These are phyloP conservation scores for Diplodus sargus DNA, from an alignment of 2,797 vertebrate genomes.

Conservation along the genomic window DNA sequence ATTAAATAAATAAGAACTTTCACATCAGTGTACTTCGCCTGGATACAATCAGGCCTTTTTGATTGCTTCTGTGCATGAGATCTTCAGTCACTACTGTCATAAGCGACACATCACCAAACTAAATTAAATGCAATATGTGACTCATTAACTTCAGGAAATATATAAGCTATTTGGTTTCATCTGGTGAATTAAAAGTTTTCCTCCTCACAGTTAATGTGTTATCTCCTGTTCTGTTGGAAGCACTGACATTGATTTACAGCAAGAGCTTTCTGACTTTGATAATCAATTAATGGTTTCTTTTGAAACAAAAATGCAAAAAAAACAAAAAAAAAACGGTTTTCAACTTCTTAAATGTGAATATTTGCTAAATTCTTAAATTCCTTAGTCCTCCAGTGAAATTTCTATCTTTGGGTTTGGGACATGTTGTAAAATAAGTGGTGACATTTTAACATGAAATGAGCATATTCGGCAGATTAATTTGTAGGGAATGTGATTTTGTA, in stretches of 20 bases:
- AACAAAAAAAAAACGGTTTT: not conserved
- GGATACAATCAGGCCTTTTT: slow-evolving; percentile 20
- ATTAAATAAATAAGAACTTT: slow-evolving; percentile 45
- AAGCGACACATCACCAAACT: not conserved
- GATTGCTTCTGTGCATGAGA: not conserved
- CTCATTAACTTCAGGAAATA: slow-evolving; percentile 1
- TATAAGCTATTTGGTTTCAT: not conserved
- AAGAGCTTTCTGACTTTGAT: not conserved
- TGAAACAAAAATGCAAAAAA: not conserved
- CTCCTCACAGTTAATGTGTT: not conserved
- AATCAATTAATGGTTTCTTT: not conserved
- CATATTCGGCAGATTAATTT: not conserved
- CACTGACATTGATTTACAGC: not conserved
- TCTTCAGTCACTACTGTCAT: not conserved
- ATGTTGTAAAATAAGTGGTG: not conserved
- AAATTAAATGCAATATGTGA: slow-evolving; percentile 22
- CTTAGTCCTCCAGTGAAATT: not conserved
- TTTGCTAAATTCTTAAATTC: not conserved
- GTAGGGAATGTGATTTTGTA: not conserved
- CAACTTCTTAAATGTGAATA: not conserved
- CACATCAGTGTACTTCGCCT: slow-evolving; percentile 11
- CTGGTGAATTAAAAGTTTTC: not conserved
- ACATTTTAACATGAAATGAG: not conserved
- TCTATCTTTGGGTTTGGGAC: fast-evolving
- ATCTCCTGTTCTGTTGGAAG: not conserved